A percentile compares a stretch with the other conserved stretches of the same genome.
Conservation (phyloP, 1,140 invertebrate species). For the Tyrophagus putrescentiae region DNA sequence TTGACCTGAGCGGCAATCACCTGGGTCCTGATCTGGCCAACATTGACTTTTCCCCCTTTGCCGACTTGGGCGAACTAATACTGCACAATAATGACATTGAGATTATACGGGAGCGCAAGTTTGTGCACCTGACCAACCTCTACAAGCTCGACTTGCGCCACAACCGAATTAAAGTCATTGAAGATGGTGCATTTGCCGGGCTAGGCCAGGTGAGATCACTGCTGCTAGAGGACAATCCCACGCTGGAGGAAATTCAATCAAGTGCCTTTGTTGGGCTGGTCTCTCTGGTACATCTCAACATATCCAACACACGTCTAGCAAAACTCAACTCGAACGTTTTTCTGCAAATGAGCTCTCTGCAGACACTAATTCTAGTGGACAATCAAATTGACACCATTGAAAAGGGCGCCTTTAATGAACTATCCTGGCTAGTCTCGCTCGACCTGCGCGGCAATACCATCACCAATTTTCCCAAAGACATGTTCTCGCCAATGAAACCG, state of each 20-base stretch:
- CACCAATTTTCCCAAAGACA: constrained; percentile 27
- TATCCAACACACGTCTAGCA: constrained; percentile 12
- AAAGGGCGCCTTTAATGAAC: constrained; percentile 32
- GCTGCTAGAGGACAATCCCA: constrained; percentile 26
- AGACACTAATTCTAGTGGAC: constrained; percentile 25
- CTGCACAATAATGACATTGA: constrained; percentile 28
- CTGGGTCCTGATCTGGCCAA: constrained; percentile 19
- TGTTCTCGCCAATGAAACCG: constrained; percentile 31
- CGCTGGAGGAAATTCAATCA: constrained; percentile 24
- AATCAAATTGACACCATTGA: constrained; percentile 31
- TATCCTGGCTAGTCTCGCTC: constrained; percentile 21
- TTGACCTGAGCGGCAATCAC: constrained; percentile 28
- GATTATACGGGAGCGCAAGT: constrained; percentile 25
- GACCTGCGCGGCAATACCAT: constrained; percentile 28
- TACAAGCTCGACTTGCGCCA: constrained; percentile 29
- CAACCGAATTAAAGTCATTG: constrained; percentile 25
- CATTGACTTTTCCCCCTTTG: constrained; percentile 24
- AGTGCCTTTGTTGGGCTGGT: constrained; percentile 26
- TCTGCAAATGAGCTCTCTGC: constrained; percentile 20
- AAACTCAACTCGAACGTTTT: constrained; percentile 13
- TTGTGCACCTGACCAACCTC: constrained; percentile 28
- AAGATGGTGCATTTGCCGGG: constrained; percentile 27
- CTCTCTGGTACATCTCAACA: constrained; percentile 21
- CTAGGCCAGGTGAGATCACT: constrained; percentile 24
- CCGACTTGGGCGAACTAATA: constrained; percentile 28